Conservation (phyloP, 2,888 invertebrate genomes). For the Ferdinandea cuprea region DNA sequence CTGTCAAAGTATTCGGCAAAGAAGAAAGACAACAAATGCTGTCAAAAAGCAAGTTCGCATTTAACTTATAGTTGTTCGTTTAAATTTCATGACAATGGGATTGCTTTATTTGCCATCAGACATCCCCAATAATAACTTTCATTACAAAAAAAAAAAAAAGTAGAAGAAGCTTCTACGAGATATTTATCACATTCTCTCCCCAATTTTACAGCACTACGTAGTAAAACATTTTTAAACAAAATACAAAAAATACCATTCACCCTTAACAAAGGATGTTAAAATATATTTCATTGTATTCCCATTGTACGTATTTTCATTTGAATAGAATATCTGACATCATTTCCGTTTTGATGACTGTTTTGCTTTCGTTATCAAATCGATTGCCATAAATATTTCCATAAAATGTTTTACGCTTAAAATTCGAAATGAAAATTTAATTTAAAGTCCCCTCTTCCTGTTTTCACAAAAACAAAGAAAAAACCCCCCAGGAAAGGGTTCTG, state of each 20-base stretch:
- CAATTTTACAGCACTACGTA: not conserved
- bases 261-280: not conserved
- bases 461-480: not conserved
- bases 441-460: constrained; percentile 3
- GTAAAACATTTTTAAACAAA: not conserved
- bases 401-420: not conserved
- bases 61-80: constrained; percentile 1
- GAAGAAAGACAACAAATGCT: not conserved
- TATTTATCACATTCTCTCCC: constrained; percentile 23
- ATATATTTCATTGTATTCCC: constrained; percentile 8
- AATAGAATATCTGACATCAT: constrained; percentile 36
- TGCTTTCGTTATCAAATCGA: constrained; percentile 29
- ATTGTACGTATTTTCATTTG: constrained; percentile 7
- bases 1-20: not conserved
- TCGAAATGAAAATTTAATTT: constrained; percentile 40
- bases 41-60: too few relatives aligned
- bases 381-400: constrained; percentile 6
- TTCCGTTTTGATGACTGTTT: constrained; percentile 42
- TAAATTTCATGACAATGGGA: not conserved
- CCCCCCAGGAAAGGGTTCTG: not conserved
- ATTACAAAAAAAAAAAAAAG: not conserved
- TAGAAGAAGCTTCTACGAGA: not conserved
- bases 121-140: constrained; percentile 1
- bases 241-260: not conserved
- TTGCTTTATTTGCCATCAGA: constrained; percentile 28